phyloP scores from a whole-genome alignment of 2,888 invertebrate genomes.

The Linnaemya vulpina region DNA sequence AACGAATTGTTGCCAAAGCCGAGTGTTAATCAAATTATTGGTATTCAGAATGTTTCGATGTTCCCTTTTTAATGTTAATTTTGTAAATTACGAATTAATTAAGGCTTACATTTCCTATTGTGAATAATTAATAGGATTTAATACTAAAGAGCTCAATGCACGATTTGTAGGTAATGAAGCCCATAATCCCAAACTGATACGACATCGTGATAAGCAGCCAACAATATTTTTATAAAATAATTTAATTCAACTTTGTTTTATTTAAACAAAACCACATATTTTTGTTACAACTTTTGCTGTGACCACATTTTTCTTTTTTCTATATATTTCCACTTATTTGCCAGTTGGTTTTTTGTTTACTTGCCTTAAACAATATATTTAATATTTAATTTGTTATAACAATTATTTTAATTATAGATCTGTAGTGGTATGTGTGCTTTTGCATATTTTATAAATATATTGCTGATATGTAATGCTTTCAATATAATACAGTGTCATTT shows the following conservation, averaged over 20 bases:
- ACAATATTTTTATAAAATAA: no score
- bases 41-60: no score
- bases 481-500: conserved; percentile 47
- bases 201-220: no score
- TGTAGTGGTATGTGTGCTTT: not conserved
- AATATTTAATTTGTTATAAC: conserved; percentile 61
- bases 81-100: no score
- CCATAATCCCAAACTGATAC: no score
- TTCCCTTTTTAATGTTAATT: no score
- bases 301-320: conserved; percentile 17
- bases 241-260: not conserved
- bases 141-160: no score
- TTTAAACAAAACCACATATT: conserved; percentile 37
- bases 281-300: not conserved
- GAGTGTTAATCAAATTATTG: no score
- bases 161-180: no score
- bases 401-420: conserved; percentile 63
- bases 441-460: not conserved
- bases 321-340: not conserved
- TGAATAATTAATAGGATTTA: no score
- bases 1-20: no score
- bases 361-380: conserved; percentile 38
- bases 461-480: conserved; percentile 53
- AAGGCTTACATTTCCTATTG: no score
- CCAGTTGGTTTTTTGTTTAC: not conserved